These are phyloP conservation scores for Callionymus lyra DNA, from an alignment of 2,113 vertebrate genomes.

Conservation along the genomic window DNA sequence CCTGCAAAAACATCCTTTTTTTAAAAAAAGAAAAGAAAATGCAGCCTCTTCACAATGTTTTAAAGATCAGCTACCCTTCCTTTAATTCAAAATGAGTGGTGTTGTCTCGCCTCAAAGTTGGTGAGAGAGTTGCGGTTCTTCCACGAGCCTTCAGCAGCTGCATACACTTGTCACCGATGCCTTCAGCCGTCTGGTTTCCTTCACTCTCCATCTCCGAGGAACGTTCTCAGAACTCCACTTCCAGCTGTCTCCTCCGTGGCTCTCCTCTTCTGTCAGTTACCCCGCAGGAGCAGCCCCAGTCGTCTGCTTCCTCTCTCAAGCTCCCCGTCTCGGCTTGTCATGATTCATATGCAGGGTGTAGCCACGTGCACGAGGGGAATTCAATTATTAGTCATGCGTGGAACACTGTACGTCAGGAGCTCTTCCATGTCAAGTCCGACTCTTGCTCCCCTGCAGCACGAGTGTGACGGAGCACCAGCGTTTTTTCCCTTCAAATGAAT, in stretches of 20 bases:
- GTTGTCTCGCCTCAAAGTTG: too few relatives aligned
- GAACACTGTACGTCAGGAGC: constrained; percentile 14
- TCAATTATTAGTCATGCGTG: constrained; percentile 35
- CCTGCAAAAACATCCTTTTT: too few relatives aligned
- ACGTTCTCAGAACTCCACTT: constrained; percentile 8
- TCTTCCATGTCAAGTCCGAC: constrained; percentile 8
- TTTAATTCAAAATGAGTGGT: too few relatives aligned
- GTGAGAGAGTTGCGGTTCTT: too few relatives aligned
- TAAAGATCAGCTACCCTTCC: too few relatives aligned
- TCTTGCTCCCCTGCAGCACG: too few relatives aligned
- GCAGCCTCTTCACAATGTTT: too few relatives aligned
- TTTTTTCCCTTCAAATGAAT: too few relatives aligned
- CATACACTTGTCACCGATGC: constrained; percentile 25
- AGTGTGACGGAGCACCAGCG: too few relatives aligned
- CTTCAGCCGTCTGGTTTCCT: constrained; percentile 17
- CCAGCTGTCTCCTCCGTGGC: not conserved
- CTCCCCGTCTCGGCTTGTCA: constrained; percentile 14
- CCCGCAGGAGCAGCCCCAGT: constrained; percentile 1
- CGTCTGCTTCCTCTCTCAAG: constrained; percentile 4
- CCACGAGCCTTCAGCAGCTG: constrained; percentile 4
- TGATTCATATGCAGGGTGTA: constrained; percentile 21
- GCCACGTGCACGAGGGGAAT: constrained; percentile 18
- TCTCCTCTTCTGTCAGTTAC: constrained; percentile 9
- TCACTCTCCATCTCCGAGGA: constrained; percentile 3
- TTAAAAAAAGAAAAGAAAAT: too few relatives aligned